Evolutionary conservation across 2,888 invertebrate species (phyloP).

Genomic region (Rhopalosiphum nymphaeae): DNA sequence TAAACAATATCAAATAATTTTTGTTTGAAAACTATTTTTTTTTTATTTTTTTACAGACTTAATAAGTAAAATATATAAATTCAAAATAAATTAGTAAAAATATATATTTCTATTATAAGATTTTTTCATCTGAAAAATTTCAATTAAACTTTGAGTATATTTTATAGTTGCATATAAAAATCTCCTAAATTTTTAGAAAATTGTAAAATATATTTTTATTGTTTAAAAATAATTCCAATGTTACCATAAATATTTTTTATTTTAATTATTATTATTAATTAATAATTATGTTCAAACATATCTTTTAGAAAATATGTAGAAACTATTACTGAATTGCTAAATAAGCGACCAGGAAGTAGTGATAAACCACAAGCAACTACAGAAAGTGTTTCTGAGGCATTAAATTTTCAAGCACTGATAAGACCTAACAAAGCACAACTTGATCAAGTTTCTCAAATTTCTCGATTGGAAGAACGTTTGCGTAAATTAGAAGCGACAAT

Average conservation of each 20-base stretch:
- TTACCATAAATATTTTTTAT: background rate
- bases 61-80: background rate
- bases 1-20: background rate
- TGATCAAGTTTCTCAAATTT: conserved; percentile 83
- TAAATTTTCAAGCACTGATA: conserved; percentile 58
- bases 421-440: conserved; percentile 78
- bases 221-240: background rate
- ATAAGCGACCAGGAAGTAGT: conserved; percentile 37
- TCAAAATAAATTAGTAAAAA: background rate
- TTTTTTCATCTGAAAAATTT: background rate
- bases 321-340: conserved; percentile 51
- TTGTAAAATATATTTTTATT: background rate
- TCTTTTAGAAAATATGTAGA: conserved; percentile 51
- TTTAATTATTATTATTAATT: background rate
- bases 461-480: conserved; percentile 86
- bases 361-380: conserved; percentile 2
- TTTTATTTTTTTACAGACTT: background rate
- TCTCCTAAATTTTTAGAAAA: background rate
- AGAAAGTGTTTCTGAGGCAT: conserved; percentile 37
- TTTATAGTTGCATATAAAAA: background rate
- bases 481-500: conserved; percentile 87
- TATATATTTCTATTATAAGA: background rate
- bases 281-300: background rate
- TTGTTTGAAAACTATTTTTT: too few relatives aligned
- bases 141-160: background rate